Base-by-base conservation (phyloP, 1,140 invertebrate species). In the Orchestia grillus region DNA sequence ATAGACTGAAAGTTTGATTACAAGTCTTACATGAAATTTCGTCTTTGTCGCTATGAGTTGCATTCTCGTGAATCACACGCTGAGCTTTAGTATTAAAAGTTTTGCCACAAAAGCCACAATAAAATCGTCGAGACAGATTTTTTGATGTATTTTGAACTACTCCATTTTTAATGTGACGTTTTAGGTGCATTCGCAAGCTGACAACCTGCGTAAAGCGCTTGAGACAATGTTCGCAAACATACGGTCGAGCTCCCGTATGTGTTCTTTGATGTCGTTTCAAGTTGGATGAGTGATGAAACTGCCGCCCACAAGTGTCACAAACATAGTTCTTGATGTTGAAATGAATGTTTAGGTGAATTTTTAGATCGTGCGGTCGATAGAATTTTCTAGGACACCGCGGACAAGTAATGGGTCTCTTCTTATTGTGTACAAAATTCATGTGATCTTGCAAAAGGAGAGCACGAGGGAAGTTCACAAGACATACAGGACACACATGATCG, bases 281-380 rank as follows among this genome's bases (percentile, higher is more conserved):
- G 97, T 98, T 98, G 0, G 97, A 98, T 44, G 97, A 97, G 96
- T 98, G 97, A 96, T 97, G 97, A 91, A 98, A 98, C 96, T 97
- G 97, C 57, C 97, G 97, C 23, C 97, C 97, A 95, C 97, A 98
- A 88, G 97, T 97, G 96, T 98, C 97, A 91, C 97, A 98, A 11
- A 97, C 97, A 47, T 97, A 97, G 90, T 97, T 97, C 96, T 97
- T 97, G 45, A 97, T 97, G 23, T 97, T 97, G 90, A 98, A 96
- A 96, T 98, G 97, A 88, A 97, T 97, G 87, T 97, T 98, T 19
- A 98, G 97, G 96, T 98, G 97, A 11, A 97, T 97, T 62, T 97
- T 97, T n/a, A 98, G 96, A 87, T 98, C 97, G 47, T 96, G 96
- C 92, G 96, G 96, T 43, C 97, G 96, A 96, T 96, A 96, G 94